Evolutionary conservation across 2,113 vertebrate species (phyloP).

Genomic region (Choloepus hoffmanni): DNA sequence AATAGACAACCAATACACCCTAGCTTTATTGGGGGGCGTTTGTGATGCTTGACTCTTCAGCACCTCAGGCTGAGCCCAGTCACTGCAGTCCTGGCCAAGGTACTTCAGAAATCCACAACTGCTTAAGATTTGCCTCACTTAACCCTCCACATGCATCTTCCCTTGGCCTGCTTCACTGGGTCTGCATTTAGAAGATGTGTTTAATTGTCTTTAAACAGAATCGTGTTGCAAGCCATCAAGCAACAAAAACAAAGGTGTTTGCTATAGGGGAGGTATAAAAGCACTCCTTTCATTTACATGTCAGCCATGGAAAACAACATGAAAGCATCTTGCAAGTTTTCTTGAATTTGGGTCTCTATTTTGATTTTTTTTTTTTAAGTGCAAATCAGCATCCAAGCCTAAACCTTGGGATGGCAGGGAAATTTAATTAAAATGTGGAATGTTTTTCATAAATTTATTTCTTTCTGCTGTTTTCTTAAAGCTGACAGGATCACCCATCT

Average conservation of each 20-base stretch:
- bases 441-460: constrained; percentile 68
- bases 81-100: background rate
- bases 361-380: constrained; percentile 60
- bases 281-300: constrained; percentile 42
- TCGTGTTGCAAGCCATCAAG: constrained; percentile 64
- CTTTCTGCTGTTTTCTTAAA: constrained; percentile 67
- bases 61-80: background rate
- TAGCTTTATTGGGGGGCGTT: background rate
- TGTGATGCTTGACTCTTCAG: too few species aligned
- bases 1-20: background rate
- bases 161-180: background rate
- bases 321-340: constrained; percentile 60
- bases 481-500: constrained; percentile 64
- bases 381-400: constrained; percentile 69
- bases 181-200: constrained; percentile 54
- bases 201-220: constrained; percentile 70
- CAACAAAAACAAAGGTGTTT: constrained; percentile 68
- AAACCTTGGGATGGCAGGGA: constrained; percentile 63
- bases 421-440: constrained; percentile 71
- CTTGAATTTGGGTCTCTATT: constrained; percentile 60
- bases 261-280: background rate
- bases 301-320: constrained; percentile 51
- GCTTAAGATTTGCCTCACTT: constrained; percentile 19
- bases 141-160: background rate
- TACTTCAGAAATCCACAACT: background rate